Evolutionary conservation across 2,113 vertebrate genomes (phyloP), one percentile per base, ranked within the genome.

Genomic region (Tychaedon coryphoeus): DNA sequence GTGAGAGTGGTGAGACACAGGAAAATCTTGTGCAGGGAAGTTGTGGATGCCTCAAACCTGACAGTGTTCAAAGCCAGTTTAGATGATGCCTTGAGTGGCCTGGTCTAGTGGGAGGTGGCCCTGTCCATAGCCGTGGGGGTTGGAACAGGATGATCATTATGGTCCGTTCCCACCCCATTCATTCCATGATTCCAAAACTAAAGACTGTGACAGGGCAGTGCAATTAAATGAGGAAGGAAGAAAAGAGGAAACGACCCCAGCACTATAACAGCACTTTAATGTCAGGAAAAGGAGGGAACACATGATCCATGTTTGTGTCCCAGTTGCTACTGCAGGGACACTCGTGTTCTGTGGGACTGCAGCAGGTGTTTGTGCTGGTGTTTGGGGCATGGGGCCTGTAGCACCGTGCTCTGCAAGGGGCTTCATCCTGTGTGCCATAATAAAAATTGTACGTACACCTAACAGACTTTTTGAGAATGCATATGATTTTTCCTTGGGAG

Each of bases 221-320:
- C 33, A 62, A 86, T 56, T 20, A 50, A 80, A 50, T 6, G 8
- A 82, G 15, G 13, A 88, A 78, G 7, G 7, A 62, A 60, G 26
- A 45, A 54, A n/a, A 34, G 24, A 69, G 4, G 7, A 45, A 16
- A 12, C 48, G 1, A 8, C 6, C 6, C 2, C 5, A 8, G 9
- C 6, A 60, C 17, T 34, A 4, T 25, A 42, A 65, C 9, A 74
- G 13, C 29, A 28, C 7, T n/a, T 48, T 26, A 45, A 43, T 25
- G 4, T 16, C 58, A 73, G 50, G 7, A 25, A 38, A 36, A 70
- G 33, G 45, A 67, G 17, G 12, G 20, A 61, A 19, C 12, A 26
- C 8, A 9, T 0, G 0, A 13, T 43, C 28, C 2, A 4, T 10
- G 7, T 5, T 10, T 48, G 6, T 16, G 12, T 76, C 24, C n/a